These are phyloP conservation scores for Heliothis peltigera DNA, from an alignment of 2,888 invertebrate genomes.

Conservation along the genomic window DNA sequence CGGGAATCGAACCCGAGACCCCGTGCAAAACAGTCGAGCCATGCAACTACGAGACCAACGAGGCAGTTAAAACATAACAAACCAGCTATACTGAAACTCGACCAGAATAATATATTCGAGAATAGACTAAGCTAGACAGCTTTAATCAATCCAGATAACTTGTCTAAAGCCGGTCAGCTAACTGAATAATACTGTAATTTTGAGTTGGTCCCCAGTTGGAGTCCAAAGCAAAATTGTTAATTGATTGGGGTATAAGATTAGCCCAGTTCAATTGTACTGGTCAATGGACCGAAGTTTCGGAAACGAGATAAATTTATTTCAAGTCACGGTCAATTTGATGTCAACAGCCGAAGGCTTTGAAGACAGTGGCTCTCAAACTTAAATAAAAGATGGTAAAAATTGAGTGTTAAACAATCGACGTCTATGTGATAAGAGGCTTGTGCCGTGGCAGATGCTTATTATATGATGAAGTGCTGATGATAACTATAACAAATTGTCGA, in stretches of 20 bases:
- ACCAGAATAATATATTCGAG: too few relatives aligned
- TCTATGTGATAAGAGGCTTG: too few relatives aligned
- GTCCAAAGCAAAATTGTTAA: conserved; percentile 46
- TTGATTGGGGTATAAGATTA: conserved; percentile 56
- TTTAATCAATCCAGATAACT: too few relatives aligned
- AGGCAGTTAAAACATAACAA: too few relatives aligned
- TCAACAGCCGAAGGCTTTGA: conserved; percentile 25
- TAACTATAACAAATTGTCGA: too few relatives aligned
- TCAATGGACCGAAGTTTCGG: conserved; percentile 52
- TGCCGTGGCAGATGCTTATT: too few relatives aligned
- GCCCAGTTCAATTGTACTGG: conserved; percentile 48
- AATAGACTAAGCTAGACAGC: background rate
- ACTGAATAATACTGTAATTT: conserved; percentile 18
- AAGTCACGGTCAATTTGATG: conserved; percentile 49
- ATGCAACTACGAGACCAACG: too few relatives aligned
- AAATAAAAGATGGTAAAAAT: background rate
- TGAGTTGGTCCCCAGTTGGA: conserved; percentile 19
- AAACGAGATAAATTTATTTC: conserved; percentile 52
- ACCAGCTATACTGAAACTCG: too few relatives aligned
- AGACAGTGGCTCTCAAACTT: background rate
- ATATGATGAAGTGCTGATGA: too few relatives aligned
- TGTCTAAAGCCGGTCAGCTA: conserved; percentile 6
- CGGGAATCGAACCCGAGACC: too few relatives aligned
- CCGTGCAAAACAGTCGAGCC: too few relatives aligned
- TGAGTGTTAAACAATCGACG: too few relatives aligned